Conservation (phyloP, 2,888 invertebrate species). For the Carcina quercana region DNA sequence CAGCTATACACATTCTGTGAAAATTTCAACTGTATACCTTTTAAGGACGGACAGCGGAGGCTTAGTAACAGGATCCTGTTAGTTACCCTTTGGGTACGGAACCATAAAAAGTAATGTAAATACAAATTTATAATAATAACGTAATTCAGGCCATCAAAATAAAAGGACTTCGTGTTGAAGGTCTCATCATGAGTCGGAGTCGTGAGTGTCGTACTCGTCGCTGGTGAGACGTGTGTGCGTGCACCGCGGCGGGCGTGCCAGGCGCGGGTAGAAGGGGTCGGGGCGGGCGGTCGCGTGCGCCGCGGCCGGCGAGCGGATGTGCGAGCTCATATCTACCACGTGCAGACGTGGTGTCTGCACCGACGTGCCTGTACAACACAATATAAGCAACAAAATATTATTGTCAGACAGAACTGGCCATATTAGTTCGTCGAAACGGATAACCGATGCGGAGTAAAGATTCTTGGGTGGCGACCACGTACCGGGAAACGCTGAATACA, state of each 20-base stretch:
- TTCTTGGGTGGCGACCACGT: no score
- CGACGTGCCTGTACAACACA: constrained; percentile 47
- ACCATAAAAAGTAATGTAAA: constrained; percentile 7
- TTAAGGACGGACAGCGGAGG: no score
- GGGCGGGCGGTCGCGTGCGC: constrained; percentile 12
- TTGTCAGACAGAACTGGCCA: no score
- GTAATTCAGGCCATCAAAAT: neutral
- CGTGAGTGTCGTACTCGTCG: constrained; percentile 63
- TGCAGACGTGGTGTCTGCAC: constrained; percentile 54
- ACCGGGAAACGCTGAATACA: no score
- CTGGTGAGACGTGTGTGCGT: constrained; percentile 41
- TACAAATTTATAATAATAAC: no score
- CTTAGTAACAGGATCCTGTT: no score
- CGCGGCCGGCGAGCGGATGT: constrained; percentile 34
- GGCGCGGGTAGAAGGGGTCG: constrained; percentile 15
- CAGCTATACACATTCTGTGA: no score
- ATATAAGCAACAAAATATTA: no score
- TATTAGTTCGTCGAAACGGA: no score
- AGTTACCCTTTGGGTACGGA: no score
- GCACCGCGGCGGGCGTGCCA: constrained; percentile 33
- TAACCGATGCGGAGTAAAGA: no score
- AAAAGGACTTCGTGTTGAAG: neutral
- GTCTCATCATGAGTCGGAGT: constrained; percentile 35
- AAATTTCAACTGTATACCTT: no score
- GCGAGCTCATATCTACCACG: constrained; percentile 57